Evolutionary conservation across 2,797 vertebrate genomes (phyloP), one percentile per base, ranked within the genome.

Genomic region (Kryptolebias ocellatus): DNA sequence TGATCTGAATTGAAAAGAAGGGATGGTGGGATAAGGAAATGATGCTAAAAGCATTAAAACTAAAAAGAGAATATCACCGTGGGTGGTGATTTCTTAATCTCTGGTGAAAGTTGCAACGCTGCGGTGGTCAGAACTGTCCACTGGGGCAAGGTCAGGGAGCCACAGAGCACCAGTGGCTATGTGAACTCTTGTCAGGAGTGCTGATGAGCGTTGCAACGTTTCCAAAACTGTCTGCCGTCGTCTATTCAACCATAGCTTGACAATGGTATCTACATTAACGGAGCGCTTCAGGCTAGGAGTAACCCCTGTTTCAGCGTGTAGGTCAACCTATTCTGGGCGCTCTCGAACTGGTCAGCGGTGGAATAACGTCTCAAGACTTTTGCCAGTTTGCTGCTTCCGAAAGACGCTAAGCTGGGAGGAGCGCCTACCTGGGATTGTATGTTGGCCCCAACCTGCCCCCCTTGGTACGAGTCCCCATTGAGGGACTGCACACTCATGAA

Each of bases 401-500:
- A 45, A 66, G 74, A 66, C 27, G 31, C 83, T 78, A 58, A 61
- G 29, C 71, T 80, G 54, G 53, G 47, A 54, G 85, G 87, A 78
- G 70, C 47, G 84, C 93, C 87, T 99, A 99, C 98, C 98, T 99
- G 98, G 95, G 98, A 98, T 95, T 99, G 98, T 95, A 99, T 95
- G 96, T 99, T 99, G 96, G 97, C 97, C 96, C 97, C 96, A 94
- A 99, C 97, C 95, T 98, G 97, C 93, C 95, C 96, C 95, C 96
- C 97, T 96, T 98, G 97, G 96, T 99, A 99, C 87, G 98, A 98
- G 95, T 99, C 98, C 95, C 98, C 98, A 96, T 99, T 99, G 95
- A 99, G 97, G 94, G 97, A 97, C 96, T 99, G 97, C 95, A 99
- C 97, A 96, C 95, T 98, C 98, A 99, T 98, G 96, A 99, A 99